These are phyloP conservation scores for Drosophila pseudotalamancana DNA, from an alignment of 2,888 invertebrate genomes.

Conservation along the genomic window DNA sequence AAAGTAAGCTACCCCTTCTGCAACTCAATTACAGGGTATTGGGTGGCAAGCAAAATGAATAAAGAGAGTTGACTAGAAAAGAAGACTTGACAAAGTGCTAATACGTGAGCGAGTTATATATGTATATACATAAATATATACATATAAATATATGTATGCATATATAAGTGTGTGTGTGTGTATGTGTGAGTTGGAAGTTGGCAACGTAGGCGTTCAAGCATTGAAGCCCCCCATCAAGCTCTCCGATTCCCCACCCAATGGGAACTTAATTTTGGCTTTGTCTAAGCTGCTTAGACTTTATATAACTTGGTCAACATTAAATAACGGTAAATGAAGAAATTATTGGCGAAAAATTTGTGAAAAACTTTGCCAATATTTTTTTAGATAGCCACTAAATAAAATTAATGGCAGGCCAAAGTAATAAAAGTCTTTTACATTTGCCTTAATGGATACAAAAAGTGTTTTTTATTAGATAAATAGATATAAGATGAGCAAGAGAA, in stretches of 20 bases:
- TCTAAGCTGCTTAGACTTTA: conserved; percentile 39
- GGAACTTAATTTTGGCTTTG: conserved; percentile 32
- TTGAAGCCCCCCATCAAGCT: conserved; percentile 10
- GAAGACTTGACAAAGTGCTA: conserved; percentile 62
- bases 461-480: too few species aligned
- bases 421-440: too few species aligned
- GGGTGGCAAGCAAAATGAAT: conserved; percentile 13
- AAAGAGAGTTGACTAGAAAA: conserved; percentile 13
- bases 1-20: neutral
- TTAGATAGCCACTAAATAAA: neutral
- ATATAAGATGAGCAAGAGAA: too few species aligned
- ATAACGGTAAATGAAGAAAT: neutral
- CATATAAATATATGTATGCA: neutral
- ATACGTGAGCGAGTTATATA: conserved; percentile 54
- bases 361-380: conserved; percentile 3
- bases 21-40: neutral
- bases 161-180: neutral
- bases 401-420: neutral
- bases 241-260: neutral
- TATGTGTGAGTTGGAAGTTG: neutral
- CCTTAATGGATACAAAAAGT: too few species aligned
- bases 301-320: conserved; percentile 34
- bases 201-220: conserved; percentile 8
- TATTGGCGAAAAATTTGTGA: neutral
- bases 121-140: neutral